Evolutionary conservation across 2,113 vertebrate species (phyloP), one percentile per base, ranked within the genome.

Genomic region (Ploceus nigricollis): DNA sequence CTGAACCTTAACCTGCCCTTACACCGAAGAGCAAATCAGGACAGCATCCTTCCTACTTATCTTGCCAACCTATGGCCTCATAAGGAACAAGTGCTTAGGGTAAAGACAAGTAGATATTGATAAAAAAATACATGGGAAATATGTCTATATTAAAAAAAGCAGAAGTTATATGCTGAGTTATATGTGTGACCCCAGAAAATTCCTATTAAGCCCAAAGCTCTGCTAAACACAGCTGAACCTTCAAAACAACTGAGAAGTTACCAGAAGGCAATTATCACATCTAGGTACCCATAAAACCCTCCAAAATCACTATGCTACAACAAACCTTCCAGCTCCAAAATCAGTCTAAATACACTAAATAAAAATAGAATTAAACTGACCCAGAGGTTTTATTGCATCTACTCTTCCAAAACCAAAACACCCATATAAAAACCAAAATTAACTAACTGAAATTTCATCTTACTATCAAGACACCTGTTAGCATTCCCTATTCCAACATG

Each of bases 131-230:
- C 5, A 60, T 3, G 7, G 7, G 33, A 87, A 82, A 35, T 42
- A 66, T 0, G 1, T 27, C 22, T 42, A 6, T 25, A n/a, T 40
- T n/a, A 51, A 23, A 14, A 66, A 51, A 58, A 0, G 6, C 5
- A 5, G 20, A 69, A 84, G 6, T 70, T 47, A 61, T 5, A 51
- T 63, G 44, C 25, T 37, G 15, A 21, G 14, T 61, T 53, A 6
- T 3, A 31, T 13, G 9, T 15, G 4, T 16, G 20, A 81, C 37
- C 7, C 19, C 17, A 66, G 18, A 75, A 79, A 82, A 92, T 6
- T 65, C 40, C n/a, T 54, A 65, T 11, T 22, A 87, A 87, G 17
- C 13, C 50, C 21, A 35, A 44, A 60, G 13, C 13, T 22, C n/a
- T 89, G 33, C 51, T 44, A 28, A 84, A 66, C 20, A 48, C 14